Conservation (phyloP, 2,113 vertebrate species). For the Cebus imitator region DNA sequence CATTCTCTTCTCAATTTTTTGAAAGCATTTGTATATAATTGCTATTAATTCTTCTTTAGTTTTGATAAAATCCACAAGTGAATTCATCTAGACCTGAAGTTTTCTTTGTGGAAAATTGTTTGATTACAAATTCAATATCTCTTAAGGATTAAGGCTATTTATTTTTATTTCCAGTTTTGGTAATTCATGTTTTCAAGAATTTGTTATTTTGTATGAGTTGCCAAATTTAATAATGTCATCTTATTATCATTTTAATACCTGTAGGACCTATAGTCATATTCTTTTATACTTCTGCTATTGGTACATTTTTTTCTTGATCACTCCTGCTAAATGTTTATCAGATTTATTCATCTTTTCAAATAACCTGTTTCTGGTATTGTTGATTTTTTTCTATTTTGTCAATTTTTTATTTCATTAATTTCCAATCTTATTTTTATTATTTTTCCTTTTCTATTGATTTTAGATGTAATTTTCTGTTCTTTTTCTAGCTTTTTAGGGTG, state of each 20-base stretch:
- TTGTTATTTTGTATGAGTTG: not conserved
- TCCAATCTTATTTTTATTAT: not conserved
- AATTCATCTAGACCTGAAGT: not conserved
- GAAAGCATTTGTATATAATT: not conserved
- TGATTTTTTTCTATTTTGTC: not conserved
- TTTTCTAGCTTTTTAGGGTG: not conserved
- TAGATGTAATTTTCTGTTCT: not conserved
- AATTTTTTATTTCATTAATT: too few relatives aligned
- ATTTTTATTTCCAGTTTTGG: not conserved
- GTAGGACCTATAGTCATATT: not conserved
- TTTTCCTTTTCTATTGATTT: not conserved
- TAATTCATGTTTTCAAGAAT: not conserved
- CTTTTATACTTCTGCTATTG: not conserved
- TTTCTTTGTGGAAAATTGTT: not conserved
- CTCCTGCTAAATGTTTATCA: not conserved
- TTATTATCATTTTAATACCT: not conserved
- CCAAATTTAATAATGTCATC: not conserved
- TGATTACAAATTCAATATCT: not conserved
- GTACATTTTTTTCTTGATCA: not conserved
- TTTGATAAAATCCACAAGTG: not conserved
- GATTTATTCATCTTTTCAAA: not conserved
- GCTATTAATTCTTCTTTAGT: not conserved
- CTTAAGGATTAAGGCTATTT: not conserved
- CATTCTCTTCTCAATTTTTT: not conserved
- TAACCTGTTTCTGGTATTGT: not conserved